These are phyloP conservation scores for Philaethria dido DNA, from an alignment of 2,888 invertebrate genomes.

Conservation along the genomic window DNA sequence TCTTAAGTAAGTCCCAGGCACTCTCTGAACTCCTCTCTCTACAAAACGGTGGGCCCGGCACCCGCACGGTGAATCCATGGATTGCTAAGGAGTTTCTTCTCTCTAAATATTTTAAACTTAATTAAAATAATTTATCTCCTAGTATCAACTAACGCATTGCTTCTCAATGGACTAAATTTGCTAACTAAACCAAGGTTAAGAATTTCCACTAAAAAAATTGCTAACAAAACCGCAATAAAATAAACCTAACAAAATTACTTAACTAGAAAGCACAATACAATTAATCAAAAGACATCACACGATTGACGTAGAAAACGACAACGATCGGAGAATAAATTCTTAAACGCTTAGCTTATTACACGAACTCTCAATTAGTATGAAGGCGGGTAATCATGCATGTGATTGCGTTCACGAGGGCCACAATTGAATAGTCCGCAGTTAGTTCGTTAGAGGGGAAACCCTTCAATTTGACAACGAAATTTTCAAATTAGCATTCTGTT, in stretches of 20 bases:
- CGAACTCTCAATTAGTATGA: conserved; percentile 24
- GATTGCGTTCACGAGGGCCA: conserved; percentile 27
- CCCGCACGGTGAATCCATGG: no score
- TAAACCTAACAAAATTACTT: background rate
- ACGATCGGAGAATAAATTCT: conserved; percentile 13
- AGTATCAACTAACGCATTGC: no score
- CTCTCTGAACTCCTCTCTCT: no score
- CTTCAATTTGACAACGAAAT: conserved; percentile 24
- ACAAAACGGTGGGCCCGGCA: no score
- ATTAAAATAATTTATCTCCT: no score
- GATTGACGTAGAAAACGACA: background rate
- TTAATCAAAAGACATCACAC: background rate
- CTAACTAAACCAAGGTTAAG: no score
- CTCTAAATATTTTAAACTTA: no score
- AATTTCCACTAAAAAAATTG: background rate
- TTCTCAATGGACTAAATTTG: background rate
- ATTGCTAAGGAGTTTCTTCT: no score
- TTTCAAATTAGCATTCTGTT: conserved; percentile 25
- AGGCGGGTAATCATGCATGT: conserved; percentile 20
- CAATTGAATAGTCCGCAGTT: conserved; percentile 26
- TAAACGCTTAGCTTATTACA: conserved; percentile 20
- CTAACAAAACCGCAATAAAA: background rate
- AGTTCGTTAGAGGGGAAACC: conserved; percentile 28
- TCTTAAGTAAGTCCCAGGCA: no score
- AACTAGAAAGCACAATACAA: background rate